A percentile compares a stretch with the other conserved stretches of the same genome.
These are phyloP conservation scores for Macropodus opercularis DNA, from an alignment of 2,797 vertebrate genomes.

Conservation along the genomic window DNA sequence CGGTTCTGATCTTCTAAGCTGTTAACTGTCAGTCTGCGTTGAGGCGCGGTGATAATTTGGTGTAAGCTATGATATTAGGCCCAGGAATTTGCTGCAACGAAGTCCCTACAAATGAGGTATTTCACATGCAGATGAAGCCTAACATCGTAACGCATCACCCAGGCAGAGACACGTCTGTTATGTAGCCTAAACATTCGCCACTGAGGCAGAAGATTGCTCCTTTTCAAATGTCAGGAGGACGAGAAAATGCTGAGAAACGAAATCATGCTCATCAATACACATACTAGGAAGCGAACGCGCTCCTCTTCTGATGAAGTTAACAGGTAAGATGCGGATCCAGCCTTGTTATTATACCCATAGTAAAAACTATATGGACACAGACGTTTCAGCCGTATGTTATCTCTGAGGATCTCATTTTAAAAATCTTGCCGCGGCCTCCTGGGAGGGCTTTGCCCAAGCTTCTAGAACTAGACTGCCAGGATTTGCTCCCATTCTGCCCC, in stretches of 20 bases:
- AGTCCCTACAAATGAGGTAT: constrained; percentile 36
- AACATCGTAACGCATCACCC: constrained; percentile 23
- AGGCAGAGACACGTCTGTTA: neutral
- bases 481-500: neutral
- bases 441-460: neutral
- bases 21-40: constrained; percentile 13
- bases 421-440: neutral
- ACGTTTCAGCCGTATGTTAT: neutral
- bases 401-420: neutral
- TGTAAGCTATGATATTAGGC: constrained; percentile 25
- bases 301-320: too few relatives aligned
- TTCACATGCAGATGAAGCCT: constrained; percentile 11
- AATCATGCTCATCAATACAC: constrained; percentile 2
- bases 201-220: constrained; percentile 10
- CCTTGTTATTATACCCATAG: neutral
- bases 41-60: neutral
- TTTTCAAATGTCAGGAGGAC: constrained; percentile 25
- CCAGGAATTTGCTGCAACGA: neutral
- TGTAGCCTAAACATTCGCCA: constrained; percentile 28
- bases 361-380: neutral
- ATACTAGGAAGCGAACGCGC: neutral
- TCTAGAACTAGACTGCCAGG: neutral
- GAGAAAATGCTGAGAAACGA: neutral
- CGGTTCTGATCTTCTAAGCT: constrained; percentile 34
- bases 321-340: too few relatives aligned